These are phyloP conservation scores for Incurvaria masculella DNA, from an alignment of 2,888 invertebrate species.

Conservation along the genomic window DNA sequence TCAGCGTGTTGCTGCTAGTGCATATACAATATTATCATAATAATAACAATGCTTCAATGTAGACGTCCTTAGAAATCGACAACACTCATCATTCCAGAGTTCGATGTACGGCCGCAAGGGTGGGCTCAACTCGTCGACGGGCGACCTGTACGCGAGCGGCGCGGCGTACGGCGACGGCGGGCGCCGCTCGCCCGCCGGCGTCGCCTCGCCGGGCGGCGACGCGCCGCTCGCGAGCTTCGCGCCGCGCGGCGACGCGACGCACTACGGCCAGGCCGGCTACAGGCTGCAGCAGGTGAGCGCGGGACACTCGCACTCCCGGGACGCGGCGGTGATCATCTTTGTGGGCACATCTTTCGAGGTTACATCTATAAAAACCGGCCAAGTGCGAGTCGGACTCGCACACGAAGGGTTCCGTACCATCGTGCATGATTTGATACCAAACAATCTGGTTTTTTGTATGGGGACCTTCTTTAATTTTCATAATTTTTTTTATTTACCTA, in stretches of 20 bases:
- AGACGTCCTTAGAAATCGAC: too few relatives aligned
- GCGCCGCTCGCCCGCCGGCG: slow-evolving; percentile 24
- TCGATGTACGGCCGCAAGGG: slow-evolving; percentile 47
- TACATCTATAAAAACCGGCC: too few relatives aligned
- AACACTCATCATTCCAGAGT: too few relatives aligned
- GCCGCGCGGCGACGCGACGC: slow-evolving; percentile 34
- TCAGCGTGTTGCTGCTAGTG: too few relatives aligned
- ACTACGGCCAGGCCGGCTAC: slow-evolving; percentile 46
- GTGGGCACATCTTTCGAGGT: slow-evolving; percentile 26
- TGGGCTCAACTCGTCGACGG: slow-evolving; percentile 36
- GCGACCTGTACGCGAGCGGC: slow-evolving; percentile 26
- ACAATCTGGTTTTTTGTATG: too few relatives aligned
- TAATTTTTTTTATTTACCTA: too few relatives aligned
- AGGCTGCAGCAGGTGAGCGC: slow-evolving; percentile 21
- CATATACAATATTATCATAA: too few relatives aligned
- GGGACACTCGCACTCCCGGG: slow-evolving; percentile 24
- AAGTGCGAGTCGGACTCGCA: too few relatives aligned
- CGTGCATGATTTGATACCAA: slow-evolving; percentile 33
- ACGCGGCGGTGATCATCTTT: slow-evolving; percentile 4
- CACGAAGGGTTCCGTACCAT: too few relatives aligned
- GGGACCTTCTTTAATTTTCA: too few relatives aligned
- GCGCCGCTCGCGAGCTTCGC: slow-evolving; percentile 45
- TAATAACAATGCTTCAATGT: too few relatives aligned
- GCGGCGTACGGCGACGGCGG: neutral
- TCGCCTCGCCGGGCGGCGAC: slow-evolving; percentile 42